Evolutionary conservation across 2,113 vertebrate genomes (phyloP), one percentile per base, ranked within the genome.

Genomic region (Oxygymnocypris stewartii): DNA sequence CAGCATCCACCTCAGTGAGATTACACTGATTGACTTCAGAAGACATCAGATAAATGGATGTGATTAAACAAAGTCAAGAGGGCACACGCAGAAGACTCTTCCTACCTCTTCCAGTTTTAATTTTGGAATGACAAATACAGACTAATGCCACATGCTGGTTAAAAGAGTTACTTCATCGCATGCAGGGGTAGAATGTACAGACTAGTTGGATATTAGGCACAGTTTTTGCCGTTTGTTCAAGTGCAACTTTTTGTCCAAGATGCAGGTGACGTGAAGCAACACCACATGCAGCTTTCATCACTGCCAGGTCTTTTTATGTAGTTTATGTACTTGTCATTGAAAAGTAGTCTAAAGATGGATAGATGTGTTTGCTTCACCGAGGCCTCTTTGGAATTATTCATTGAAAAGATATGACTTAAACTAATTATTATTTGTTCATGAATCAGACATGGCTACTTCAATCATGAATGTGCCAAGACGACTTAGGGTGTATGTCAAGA

Each of bases 381-480:
- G 74, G 1, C 42, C n/a, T 14, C 23, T 49, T 76, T 76, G 42
- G 42, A 76, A 28, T 76, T 42, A 76, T 76, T 76, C 12, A 49
- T 28, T 76, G n/a, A 25, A 25, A 49, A 76, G 12, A 76, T 76
- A n/a, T 76, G 40, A 76, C 40, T 76, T 23, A 47, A 75, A 47
- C 5, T 0, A 74, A 76, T 76, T n/a, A 76, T 76, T n/a, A 76
- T 76, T 49, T 76, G 42, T 76, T 25, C 42, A 76, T 76, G 42
- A 76, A 28, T 76, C 42, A 76, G 74, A 75, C 20, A 75, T 14
- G 71, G 2, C 40, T 75, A 25, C 40, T 44, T 74, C 20, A n/a
- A 4, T 28, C n/a, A 76, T 28, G 74, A 25, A 47, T 76, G 2
- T 49, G 74, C 42, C 44, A 76, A 76, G 42, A 49, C 3, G 23